A percentile compares a stretch with the other conserved stretches of the same genome.
Evolutionary conservation across 2,888 invertebrate genomes (phyloP).

Genomic region (Lasioglossum figueresi): DNA sequence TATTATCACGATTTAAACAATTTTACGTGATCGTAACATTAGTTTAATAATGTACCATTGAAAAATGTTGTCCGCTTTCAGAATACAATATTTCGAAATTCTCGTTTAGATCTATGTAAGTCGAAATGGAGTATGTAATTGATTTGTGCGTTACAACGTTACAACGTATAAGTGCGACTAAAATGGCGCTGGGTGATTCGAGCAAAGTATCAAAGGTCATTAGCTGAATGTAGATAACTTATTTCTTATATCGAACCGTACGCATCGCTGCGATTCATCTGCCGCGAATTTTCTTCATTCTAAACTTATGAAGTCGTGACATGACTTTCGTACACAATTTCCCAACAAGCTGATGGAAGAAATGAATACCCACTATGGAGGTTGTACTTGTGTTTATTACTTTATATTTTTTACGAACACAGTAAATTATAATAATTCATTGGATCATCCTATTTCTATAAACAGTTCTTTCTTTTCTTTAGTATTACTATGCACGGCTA

Average conservation of each 20-base stretch:
- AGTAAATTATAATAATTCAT: neutral
- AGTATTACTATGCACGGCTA: neutral
- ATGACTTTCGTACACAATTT: constrained; percentile 22
- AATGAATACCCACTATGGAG: constrained; percentile 79
- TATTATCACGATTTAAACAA: neutral
- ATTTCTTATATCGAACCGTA: constrained; percentile 24
- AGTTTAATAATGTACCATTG: neutral
- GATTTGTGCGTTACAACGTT: constrained; percentile 39
- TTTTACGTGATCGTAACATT: neutral
- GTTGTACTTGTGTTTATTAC: constrained; percentile 65
- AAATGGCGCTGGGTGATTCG: constrained; percentile 82
- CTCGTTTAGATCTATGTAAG: neutral
- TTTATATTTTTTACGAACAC: constrained; percentile 6
- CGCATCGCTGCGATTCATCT: constrained; percentile 30
- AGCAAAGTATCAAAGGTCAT: constrained; percentile 80
- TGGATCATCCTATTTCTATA: neutral
- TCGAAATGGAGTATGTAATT: constrained; percentile 28
- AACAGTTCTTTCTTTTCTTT: neutral
- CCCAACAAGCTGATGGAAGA: constrained; percentile 60
- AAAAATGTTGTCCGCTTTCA: neutral
- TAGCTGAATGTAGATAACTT: constrained; percentile 57
- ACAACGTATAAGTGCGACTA: constrained; percentile 57
- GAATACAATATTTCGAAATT: neutral
- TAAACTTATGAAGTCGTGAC: constrained; percentile 55
- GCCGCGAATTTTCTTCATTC: constrained; percentile 13